These are phyloP conservation scores for Lymantria monacha DNA, from an alignment of 2,888 invertebrate species.

Conservation along the genomic window DNA sequence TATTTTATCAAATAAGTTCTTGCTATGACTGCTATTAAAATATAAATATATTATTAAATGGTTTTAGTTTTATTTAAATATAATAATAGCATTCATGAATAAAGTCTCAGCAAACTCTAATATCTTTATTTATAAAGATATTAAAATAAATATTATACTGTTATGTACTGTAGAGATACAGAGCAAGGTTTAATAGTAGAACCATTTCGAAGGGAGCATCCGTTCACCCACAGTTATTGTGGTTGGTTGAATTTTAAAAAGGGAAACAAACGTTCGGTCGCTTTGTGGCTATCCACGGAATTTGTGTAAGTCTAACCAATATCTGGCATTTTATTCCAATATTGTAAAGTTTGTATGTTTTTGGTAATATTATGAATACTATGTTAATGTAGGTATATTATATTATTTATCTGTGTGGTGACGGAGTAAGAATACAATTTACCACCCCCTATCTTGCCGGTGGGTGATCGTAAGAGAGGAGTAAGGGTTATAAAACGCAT, in stretches of 20 bases:
- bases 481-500: too few species aligned
- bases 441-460: too few species aligned
- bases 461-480: too few species aligned
- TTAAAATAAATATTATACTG: slow-evolving; percentile 8
- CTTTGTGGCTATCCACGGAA: slow-evolving; percentile 7
- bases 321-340: slow-evolving; percentile 5
- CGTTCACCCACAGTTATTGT: slow-evolving; percentile 33
- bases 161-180: slow-evolving; percentile 20
- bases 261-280: slow-evolving; percentile 23
- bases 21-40: too few species aligned
- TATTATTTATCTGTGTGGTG: too few species aligned
- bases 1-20: neutral
- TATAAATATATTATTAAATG: neutral
- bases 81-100: too few species aligned
- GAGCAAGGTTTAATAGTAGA: slow-evolving; percentile 36
- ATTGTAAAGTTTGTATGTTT: neutral
- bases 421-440: too few species aligned
- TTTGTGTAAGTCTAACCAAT: slow-evolving; percentile 13
- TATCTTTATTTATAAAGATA: neutral
- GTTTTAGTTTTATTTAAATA: neutral
- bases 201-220: slow-evolving; percentile 36
- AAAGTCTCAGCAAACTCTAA: neutral
- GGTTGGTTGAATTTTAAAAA: slow-evolving; percentile 42
- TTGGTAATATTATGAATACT: too few species aligned
- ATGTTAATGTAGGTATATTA: too few species aligned